Base-by-base conservation (phyloP, 2,888 invertebrate species). In the Drosophila monieri region DNA sequence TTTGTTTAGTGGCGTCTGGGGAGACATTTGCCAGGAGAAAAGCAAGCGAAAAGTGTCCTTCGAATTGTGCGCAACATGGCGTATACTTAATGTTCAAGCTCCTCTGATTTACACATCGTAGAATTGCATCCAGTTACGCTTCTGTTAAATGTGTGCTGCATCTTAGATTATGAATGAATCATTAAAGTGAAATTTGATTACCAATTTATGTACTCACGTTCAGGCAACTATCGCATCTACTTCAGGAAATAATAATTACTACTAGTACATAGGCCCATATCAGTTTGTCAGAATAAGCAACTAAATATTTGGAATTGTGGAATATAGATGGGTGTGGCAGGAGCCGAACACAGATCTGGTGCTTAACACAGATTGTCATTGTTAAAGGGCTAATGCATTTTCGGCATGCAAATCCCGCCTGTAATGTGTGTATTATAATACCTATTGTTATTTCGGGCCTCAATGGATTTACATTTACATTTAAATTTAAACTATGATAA, bases 1-100 rank as follows among this genome's bases (percentile, higher is more conserved):
- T 84, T 84, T 84, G 85, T 84, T 85, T 84, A 84, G 84, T 84
- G 80, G 80, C 66, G 75, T 77, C 84, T 83, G 73, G 84, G 84
- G 84, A 85, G 85, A 77, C 85, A 81, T 81, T 79, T 10, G 32
- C 46, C 25, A 8, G 25, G 25, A 23, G 47, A 32, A 23, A 69
- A 73, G 69, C 46, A 37, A n/a, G 9, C 48, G 41, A 71, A 76
- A 81, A 76, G 68, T 81, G 77, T 58, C 80, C 68, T 65, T 66
- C 46, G 60, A 48, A 47, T 12, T 23, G 56, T 41, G 27, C 66
- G 27, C 66, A 59, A 47, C 51, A 53, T 54, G 67, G 66, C 54
- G 65, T 72, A 49, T 68, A 73, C 73, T 61, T 71, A 56, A 78
- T 64, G 59, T 72, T 37, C 3, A 18, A 6, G 8, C 14, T 21